phyloP scores from a whole-genome alignment of 2,888 invertebrate species.

The Kuschelorhynchus macadamiae region DNA sequence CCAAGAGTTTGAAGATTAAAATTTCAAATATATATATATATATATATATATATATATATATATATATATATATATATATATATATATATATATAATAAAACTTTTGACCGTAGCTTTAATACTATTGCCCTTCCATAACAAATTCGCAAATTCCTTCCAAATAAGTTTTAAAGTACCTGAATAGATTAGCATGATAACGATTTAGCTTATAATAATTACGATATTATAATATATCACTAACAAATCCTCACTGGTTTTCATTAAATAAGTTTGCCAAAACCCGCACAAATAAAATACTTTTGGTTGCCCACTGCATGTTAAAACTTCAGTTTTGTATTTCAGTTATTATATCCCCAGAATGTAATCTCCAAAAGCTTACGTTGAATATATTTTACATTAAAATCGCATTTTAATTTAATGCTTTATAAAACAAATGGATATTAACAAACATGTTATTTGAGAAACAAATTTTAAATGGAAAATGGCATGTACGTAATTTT shows the following conservation, averaged over 20 bases:
- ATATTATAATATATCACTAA: background rate
- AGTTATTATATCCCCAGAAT: background rate
- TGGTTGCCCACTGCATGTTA: background rate
- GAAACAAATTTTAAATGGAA: slow-evolving; percentile 5
- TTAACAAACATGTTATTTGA: slow-evolving; percentile 14
- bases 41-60: too few species aligned
- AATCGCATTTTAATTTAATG: slow-evolving; percentile 34
- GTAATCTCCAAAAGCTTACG: slow-evolving; percentile 20
- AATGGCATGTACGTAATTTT: too few species aligned
- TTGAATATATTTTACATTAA: slow-evolving; percentile 30
- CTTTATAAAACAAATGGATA: slow-evolving; percentile 23
- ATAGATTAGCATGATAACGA: too few species aligned
- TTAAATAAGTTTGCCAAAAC: background rate
- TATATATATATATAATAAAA: too few species aligned
- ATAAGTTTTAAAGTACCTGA: too few species aligned
- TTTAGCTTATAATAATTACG: too few species aligned
- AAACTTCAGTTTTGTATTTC: background rate
- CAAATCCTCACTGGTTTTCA: background rate
- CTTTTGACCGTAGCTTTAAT: too few species aligned
- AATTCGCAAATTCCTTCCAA: too few species aligned
- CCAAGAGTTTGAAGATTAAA: too few species aligned
- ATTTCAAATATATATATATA: too few species aligned
- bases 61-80: too few species aligned
- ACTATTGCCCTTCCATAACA: too few species aligned
- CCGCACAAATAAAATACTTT: background rate